A percentile compares a stretch with the other conserved stretches of the same genome.
These are phyloP conservation scores for Elachura formosa DNA, from an alignment of 2,113 vertebrate genomes.

Conservation along the genomic window DNA sequence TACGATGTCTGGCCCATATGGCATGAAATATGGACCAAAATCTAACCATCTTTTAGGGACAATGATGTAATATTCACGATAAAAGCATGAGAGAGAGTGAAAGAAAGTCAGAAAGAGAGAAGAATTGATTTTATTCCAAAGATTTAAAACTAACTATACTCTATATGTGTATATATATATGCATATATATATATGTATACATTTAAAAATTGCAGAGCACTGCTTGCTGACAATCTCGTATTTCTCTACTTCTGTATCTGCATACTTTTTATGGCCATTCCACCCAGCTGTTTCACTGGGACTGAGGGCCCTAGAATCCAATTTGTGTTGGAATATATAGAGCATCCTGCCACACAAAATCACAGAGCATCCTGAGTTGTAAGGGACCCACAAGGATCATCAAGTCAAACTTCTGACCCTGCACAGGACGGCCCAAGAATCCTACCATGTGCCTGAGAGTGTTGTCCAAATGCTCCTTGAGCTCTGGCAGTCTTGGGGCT, in stretches of 20 bases:
- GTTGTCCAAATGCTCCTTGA: background rate
- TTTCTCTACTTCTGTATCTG: conserved; percentile 74
- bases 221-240: conserved; percentile 82
- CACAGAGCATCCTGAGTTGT: background rate
- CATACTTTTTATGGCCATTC: conserved; percentile 71
- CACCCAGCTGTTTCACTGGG: conserved; percentile 65
- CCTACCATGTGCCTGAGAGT: background rate
- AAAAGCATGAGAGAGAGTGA: conserved; percentile 49
- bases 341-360: conserved; percentile 53
- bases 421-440: background rate
- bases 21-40: conserved; percentile 70
- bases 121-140: conserved; percentile 80
- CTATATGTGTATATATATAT: conserved; percentile 61
- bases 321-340: conserved; percentile 67
- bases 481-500: background rate
- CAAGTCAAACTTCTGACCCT: background rate
- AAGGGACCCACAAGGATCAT: background rate
- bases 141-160: conserved; percentile 76
- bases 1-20: conserved; percentile 67
- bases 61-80: conserved; percentile 62
- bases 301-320: conserved; percentile 34
- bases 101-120: conserved; percentile 20
- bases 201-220: conserved; percentile 72
- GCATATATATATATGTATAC: conserved; percentile 56
- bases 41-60: conserved; percentile 65